Base-by-base conservation (phyloP, 2,888 invertebrate species). In the Diabrotica balteata region DNA sequence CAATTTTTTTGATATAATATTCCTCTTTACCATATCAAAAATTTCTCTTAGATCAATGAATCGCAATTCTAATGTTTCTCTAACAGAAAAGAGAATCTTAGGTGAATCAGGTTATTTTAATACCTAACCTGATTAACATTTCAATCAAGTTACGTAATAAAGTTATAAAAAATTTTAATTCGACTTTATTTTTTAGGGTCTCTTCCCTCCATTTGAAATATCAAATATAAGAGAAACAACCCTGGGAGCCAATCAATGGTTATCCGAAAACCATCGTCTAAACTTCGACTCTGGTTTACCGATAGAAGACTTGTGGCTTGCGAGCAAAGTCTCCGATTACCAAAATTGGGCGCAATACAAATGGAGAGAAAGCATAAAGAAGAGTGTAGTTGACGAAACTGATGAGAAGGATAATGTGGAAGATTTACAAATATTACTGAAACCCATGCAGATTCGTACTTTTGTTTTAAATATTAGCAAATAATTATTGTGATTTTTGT, bases 361-460 rank as follows among this genome's bases (percentile, higher is more conserved):
- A 50, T 68, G 68, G 68, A 50, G 54, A 9, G 22, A n/a, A 4
- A 54, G 49, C 50, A 50, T 67, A 32, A 49, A 55, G 10, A 49
- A 57, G 9, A 7, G 42, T 0, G 11, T 42, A 46, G 7, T 32
- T 1, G 43, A 52, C 10, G 59, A 54, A 47, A 17, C 8, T 3
- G 46, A 55, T 46, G 50, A 66, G 54, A 22, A 32, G 53, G 63
- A 74, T 8, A 64, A 76, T 9, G 66, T 75, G 11, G 68, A 71
- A 11, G 74, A 71, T 45, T 78, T 82, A 43, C 78, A 77, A 54
- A 81, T 93, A 5, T 85, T 85, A 42, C 76, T 94, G 5, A 85
- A 85, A 32, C 90, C 93, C 0, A 93, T 93, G 89, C 88, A 93
- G 81, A 94, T 94, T 65, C 86, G 89, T 49, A 92, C 92, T 0